Evolutionary conservation across 1,140 invertebrate species (phyloP).

Genomic region (Panulirus ornatus): DNA sequence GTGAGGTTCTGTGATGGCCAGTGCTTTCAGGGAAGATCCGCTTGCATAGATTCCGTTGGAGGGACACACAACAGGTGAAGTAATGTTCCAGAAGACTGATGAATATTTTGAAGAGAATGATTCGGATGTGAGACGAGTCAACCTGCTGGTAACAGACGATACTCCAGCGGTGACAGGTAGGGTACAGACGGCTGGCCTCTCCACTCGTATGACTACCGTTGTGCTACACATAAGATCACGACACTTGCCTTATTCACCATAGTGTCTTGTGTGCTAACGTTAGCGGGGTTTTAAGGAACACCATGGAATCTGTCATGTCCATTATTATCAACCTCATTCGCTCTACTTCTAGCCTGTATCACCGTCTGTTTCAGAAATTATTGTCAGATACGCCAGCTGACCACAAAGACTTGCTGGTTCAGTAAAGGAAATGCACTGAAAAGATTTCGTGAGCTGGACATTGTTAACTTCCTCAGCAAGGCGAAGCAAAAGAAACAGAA

Average conservation of each 20-base stretch:
- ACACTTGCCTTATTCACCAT: background rate
- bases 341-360: background rate
- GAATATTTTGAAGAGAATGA: too few relatives aligned
- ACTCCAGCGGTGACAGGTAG: background rate
- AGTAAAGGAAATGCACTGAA: background rate
- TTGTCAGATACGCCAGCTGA: background rate
- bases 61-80: too few relatives aligned
- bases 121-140: too few relatives aligned
- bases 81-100: too few relatives aligned
- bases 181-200: background rate
- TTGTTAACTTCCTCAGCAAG: constrained; percentile 3
- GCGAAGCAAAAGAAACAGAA: background rate
- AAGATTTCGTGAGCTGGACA: background rate
- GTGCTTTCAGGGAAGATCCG: too few relatives aligned
- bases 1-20: too few relatives aligned
- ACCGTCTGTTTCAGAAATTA: constrained; percentile 16
- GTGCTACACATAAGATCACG: background rate
- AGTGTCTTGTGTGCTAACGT: background rate
- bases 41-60: too few relatives aligned
- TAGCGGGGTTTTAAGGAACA: background rate
- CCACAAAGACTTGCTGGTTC: background rate
- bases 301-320: background rate
- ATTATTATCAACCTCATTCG: constrained; percentile 17
- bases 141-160: background rate
- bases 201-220: background rate